phyloP scores from a whole-genome alignment of 2,797 vertebrate species.

The Anguilla obscura region DNA sequence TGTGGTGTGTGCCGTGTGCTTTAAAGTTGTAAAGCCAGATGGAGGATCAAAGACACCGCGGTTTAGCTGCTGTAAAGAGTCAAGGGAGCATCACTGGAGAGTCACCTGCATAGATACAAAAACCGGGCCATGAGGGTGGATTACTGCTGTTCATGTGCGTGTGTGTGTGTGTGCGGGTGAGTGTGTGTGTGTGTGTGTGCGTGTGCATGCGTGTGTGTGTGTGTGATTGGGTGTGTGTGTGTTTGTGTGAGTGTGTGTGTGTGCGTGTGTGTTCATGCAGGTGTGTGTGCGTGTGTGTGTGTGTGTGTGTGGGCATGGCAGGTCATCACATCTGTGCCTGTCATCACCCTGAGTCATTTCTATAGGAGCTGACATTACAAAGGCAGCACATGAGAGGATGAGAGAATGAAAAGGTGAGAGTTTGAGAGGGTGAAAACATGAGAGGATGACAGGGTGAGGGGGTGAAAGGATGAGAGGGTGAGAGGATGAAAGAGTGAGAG shows the following conservation, averaged over 20 bases:
- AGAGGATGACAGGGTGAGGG: neutral
- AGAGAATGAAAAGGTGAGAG: conserved; percentile 1
- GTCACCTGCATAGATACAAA: conserved; percentile 41
- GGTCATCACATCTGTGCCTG: conserved; percentile 48
- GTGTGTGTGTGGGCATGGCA: conserved; percentile 22
- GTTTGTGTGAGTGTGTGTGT: no score
- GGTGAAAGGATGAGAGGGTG: neutral
- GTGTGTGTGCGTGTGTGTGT: neutral
- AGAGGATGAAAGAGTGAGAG: conserved; percentile 20
- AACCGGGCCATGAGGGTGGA: conserved; percentile 19
- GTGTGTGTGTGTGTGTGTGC: neutral
- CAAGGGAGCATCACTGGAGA: conserved; percentile 29
- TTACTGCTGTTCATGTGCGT: conserved; percentile 21
- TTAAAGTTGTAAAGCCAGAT: conserved; percentile 51
- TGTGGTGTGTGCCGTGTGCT: conserved; percentile 52
- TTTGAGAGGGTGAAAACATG: neutral
- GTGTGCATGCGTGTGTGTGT: no score
- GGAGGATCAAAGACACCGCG: conserved; percentile 66
- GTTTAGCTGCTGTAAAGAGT: conserved; percentile 56
- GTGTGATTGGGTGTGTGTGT: no score
- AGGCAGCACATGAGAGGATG: conserved; percentile 13
- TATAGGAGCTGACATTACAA: conserved; percentile 34
- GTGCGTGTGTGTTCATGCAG: neutral
- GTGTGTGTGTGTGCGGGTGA: no score
- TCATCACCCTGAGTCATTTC: conserved; percentile 46